Conservation (phyloP, 2,113 vertebrate genomes). For the Chloropsis hardwickii region DNA sequence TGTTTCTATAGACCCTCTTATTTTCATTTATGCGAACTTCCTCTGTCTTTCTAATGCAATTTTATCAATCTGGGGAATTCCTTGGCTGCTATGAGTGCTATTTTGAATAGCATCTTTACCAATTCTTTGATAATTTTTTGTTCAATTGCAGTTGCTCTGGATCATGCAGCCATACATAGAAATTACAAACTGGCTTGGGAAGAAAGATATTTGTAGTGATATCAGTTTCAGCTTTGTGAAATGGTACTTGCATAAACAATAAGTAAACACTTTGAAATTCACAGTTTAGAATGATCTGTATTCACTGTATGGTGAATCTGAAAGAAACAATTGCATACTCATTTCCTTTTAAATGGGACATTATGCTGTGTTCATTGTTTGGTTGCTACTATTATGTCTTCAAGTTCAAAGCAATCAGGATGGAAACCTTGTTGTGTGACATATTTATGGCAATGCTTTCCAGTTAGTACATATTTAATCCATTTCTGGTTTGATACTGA, state of each 20-base stretch:
- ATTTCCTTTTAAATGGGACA: not conserved
- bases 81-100: not conserved
- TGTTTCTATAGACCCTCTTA: not conserved
- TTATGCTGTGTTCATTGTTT: rapidly evolving
- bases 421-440: not conserved
- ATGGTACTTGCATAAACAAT: not conserved
- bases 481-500: not conserved
- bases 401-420: not conserved
- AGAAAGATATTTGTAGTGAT: not conserved
- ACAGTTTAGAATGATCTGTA: not conserved
- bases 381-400: not conserved
- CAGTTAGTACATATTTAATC: not conserved
- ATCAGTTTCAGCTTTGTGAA: not conserved
- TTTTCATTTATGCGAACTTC: not conserved
- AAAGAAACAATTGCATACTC: not conserved
- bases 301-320: not conserved
- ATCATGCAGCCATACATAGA: not conserved
- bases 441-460: not conserved
- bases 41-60: not conserved
- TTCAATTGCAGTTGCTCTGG: not conserved
- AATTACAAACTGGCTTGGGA: not conserved
- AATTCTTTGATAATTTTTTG: not conserved
- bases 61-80: not conserved
- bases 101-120: not conserved
- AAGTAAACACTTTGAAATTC: not conserved